These are phyloP conservation scores for Cenopis cana DNA, from an alignment of 2,888 invertebrate species.

Conservation along the genomic window DNA sequence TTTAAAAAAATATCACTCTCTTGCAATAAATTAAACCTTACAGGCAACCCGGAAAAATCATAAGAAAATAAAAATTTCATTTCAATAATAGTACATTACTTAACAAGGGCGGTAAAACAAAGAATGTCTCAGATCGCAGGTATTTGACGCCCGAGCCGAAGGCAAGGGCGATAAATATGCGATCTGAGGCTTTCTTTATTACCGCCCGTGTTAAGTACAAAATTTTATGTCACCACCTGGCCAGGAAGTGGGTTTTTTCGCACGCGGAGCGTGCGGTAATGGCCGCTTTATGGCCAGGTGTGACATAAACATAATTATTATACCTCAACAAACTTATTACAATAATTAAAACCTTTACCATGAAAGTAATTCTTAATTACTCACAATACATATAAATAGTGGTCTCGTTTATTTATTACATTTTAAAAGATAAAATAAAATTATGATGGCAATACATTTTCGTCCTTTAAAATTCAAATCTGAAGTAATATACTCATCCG, in stretches of 20 bases:
- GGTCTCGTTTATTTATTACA: background rate
- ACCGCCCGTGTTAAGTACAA: too few species aligned
- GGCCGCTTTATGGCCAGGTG: too few species aligned
- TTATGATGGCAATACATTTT: background rate
- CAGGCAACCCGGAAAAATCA: conserved; percentile 56
- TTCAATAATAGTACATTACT: too few species aligned
- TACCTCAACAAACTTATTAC: conserved; percentile 40
- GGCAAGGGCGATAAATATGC: too few species aligned
- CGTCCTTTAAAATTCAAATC: background rate
- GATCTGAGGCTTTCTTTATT: too few species aligned
- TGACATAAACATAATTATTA: conserved; percentile 45
- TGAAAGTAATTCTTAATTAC: conserved; percentile 41
- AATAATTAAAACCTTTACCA: conserved; percentile 45
- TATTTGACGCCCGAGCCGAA: too few species aligned
- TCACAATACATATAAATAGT: conserved; percentile 21
- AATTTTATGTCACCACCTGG: too few species aligned
- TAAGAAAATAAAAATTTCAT: conserved; percentile 65
- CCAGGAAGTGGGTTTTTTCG: too few species aligned
- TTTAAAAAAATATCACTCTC: conserved; percentile 10
- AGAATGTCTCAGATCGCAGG: too few species aligned
- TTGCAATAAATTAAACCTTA: conserved; percentile 50
- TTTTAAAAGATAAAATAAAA: background rate
- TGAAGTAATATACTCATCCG: background rate
- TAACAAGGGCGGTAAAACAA: too few species aligned
- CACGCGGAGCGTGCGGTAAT: too few species aligned